A percentile compares a stretch with the other conserved stretches of the same genome.
Conservation (phyloP, 2,797 vertebrate species). For the Mareca strepera region DNA sequence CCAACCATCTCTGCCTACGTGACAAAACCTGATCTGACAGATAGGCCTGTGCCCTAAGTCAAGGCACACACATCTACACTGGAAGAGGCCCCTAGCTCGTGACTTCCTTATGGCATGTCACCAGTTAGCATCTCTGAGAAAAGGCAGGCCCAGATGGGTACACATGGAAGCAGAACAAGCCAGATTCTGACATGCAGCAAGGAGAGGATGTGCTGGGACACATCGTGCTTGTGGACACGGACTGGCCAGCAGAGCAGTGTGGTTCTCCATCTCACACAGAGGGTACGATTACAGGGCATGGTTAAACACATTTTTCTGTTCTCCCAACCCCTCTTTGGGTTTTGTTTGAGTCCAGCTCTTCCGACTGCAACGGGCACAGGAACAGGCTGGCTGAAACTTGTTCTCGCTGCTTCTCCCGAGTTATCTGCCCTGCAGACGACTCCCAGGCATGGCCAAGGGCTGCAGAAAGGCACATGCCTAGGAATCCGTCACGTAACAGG, state of each 20-base stretch:
- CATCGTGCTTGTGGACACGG: not conserved
- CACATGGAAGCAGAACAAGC: not conserved
- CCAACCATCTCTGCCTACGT: not conserved
- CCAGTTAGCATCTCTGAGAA: not conserved
- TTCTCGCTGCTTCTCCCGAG: not conserved
- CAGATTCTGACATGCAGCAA: not conserved
- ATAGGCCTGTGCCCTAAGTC: not conserved
- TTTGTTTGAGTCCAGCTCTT: not conserved
- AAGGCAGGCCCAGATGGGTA: not conserved
- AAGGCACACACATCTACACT: not conserved
- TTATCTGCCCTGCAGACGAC: not conserved
- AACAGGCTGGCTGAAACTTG: not conserved
- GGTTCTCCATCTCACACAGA: not conserved
- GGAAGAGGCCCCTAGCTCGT: not conserved
- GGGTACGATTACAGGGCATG: not conserved
- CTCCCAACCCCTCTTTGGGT: not conserved
- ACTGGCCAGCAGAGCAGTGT: not conserved
- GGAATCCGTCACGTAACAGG: not conserved
- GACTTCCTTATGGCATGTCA: not conserved
- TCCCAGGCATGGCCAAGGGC: not conserved
- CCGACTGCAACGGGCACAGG: rapidly evolving
- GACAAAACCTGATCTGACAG: not conserved
- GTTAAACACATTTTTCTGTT: rapidly evolving
- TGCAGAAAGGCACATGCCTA: not conserved
- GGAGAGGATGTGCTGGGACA: not conserved